Conservation (phyloP, 2,888 invertebrate genomes). For the Globia sparganii region DNA sequence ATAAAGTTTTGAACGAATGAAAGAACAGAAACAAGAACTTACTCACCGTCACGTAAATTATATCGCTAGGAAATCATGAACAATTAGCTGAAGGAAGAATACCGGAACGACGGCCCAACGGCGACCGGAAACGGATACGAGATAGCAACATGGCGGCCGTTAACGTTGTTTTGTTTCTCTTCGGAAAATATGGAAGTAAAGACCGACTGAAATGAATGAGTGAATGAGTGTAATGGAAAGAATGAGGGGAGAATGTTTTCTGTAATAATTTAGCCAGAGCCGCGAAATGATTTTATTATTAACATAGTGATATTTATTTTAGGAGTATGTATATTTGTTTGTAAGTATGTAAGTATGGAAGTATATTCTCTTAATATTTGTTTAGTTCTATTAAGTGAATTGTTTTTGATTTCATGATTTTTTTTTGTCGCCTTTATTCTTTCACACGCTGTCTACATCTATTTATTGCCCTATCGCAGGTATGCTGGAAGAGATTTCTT, state of each 20-base stretch:
- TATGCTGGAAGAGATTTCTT: no score
- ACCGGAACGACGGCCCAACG: constrained; percentile 67
- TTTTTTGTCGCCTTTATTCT: no score
- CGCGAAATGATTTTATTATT: not conserved
- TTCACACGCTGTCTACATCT: no score
- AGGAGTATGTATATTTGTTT: no score
- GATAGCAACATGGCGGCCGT: constrained; percentile 71
- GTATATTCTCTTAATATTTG: no score
- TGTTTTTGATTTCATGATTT: no score
- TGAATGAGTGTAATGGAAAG: not conserved
- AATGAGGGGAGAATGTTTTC: not conserved
- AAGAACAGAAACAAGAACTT: constrained; percentile 51
- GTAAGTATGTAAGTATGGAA: no score
- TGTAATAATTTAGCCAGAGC: not conserved
- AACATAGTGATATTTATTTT: no score
- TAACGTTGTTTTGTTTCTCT: constrained; percentile 47
- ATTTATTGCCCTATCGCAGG: no score
- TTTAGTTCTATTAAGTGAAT: no score
- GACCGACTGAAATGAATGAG: constrained; percentile 17
- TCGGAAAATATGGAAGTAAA: constrained; percentile 48
- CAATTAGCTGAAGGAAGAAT: constrained; percentile 69
- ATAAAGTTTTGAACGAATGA: constrained; percentile 34
- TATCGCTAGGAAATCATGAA: constrained; percentile 64
- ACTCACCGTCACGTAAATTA: constrained; percentile 48
- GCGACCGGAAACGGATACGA: constrained; percentile 71